phyloP scores from a whole-genome alignment of 1,140 invertebrate species.

The Drosophila rhopaloa region DNA sequence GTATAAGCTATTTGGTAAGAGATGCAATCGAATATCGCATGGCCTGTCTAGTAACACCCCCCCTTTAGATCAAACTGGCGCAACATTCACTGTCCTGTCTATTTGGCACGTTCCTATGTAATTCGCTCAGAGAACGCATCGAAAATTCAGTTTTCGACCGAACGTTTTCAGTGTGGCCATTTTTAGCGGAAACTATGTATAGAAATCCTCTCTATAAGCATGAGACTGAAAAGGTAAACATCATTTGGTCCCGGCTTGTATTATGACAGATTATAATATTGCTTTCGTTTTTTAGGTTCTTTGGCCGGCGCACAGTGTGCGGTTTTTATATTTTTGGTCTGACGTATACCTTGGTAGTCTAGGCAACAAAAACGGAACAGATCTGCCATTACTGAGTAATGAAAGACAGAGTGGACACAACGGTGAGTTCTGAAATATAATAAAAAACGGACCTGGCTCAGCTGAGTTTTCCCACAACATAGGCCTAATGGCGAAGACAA shows the following conservation, averaged over 20 bases:
- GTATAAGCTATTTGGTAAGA: conserved; percentile 94
- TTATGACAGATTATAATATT: background rate
- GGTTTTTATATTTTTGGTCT: conserved; percentile 93
- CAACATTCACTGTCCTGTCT: conserved; percentile 98
- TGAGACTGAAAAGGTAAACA: conserved; percentile 85
- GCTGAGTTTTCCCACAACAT: background rate
- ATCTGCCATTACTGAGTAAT: conserved; percentile 66
- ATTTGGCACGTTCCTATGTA: conserved; percentile 98
- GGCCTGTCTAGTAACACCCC: too few relatives aligned
- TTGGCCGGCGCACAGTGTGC: conserved; percentile 93
- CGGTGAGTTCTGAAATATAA: conserved; percentile 32
- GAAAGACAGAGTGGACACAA: conserved; percentile 84
- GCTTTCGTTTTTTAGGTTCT: conserved; percentile 86
- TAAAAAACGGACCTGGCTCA: background rate
- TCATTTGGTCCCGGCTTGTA: rapidly evolving
- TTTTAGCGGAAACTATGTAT: conserved; percentile 91
- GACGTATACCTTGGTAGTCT: conserved; percentile 91
- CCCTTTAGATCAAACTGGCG: conserved; percentile 93
- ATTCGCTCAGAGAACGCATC: conserved; percentile 91
- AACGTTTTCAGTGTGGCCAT: conserved; percentile 95
- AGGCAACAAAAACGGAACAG: conserved; percentile 78
- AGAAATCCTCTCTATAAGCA: conserved; percentile 94
- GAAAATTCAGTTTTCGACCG: conserved; percentile 88
- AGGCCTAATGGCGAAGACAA: conserved; percentile 90
- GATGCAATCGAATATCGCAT: background rate